These are phyloP conservation scores for Melospiza melodia DNA, from an alignment of 2,113 vertebrate genomes.

Conservation along the genomic window DNA sequence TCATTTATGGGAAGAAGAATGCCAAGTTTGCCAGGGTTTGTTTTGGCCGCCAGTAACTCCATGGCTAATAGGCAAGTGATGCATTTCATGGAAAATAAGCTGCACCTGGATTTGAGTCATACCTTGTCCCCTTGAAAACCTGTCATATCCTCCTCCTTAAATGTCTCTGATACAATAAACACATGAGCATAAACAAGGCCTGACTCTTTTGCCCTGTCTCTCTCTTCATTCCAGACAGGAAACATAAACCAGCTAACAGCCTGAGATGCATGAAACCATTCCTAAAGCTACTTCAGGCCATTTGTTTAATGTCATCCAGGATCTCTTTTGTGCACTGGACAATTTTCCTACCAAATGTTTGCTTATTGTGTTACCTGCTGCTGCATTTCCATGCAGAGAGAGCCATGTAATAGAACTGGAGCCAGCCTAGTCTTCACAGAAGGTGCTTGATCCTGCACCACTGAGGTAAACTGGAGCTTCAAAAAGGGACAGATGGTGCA, in stretches of 20 bases:
- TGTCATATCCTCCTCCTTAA: constrained; percentile 63
- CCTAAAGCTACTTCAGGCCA: constrained; percentile 48
- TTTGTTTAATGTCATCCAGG: constrained; percentile 60
- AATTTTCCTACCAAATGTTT: constrained; percentile 39
- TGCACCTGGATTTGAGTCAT: constrained; percentile 72
- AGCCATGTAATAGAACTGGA: not conserved
- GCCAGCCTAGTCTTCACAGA: not conserved
- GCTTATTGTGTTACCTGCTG: constrained; percentile 48
- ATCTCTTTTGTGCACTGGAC: constrained; percentile 42
- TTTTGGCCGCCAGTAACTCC: constrained; percentile 43
- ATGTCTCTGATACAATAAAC: constrained; percentile 62
- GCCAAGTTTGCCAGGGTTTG: constrained; percentile 50
- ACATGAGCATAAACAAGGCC: constrained; percentile 60
- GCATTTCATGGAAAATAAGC: constrained; percentile 60
- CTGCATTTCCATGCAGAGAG: not conserved
- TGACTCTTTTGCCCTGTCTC: constrained; percentile 24
- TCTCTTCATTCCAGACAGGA: constrained; percentile 57
- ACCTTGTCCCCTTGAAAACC: constrained; percentile 63
- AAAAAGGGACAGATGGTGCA: not conserved
- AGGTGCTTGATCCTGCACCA: not conserved
- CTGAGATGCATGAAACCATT: constrained; percentile 54
- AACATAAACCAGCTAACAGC: constrained; percentile 67
- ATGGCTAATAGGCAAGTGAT: constrained; percentile 42
- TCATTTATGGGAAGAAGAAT: constrained; percentile 46
- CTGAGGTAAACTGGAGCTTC: not conserved